Conservation (phyloP, 2,113 vertebrate genomes). For the Tretioscincus oriximinensis region DNA sequence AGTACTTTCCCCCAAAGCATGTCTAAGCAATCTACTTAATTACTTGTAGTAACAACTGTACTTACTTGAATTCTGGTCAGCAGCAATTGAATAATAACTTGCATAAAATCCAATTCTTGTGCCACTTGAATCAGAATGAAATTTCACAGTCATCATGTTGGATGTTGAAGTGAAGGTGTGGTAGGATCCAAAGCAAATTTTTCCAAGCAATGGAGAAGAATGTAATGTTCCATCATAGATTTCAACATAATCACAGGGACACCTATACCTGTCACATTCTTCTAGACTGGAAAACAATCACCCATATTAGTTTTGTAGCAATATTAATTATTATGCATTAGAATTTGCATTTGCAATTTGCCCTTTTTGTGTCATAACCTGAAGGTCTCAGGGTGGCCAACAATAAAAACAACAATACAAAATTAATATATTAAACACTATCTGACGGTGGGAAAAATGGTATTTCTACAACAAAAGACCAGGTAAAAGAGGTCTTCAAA, state of each 20-base stretch:
- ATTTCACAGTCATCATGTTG: constrained; percentile 69
- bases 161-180: constrained; percentile 44
- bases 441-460: no score
- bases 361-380: not conserved
- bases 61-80: constrained; percentile 60
- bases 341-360: not conserved
- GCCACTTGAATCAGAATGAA: constrained; percentile 39
- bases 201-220: constrained; percentile 49
- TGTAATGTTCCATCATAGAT: constrained; percentile 61
- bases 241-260: constrained; percentile 62
- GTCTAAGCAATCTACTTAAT: no score
- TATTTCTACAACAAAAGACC: no score
- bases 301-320: not conserved
- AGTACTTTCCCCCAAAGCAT: no score
- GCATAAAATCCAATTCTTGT: constrained; percentile 57
- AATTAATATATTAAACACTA: no score
- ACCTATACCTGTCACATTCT: constrained; percentile 26
- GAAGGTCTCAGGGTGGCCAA: not conserved
- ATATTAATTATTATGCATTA: not conserved
- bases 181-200: constrained; percentile 47
- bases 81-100: constrained; percentile 39
- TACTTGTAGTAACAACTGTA: constrained; percentile 5
- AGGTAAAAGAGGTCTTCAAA: no score
- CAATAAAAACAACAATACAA: not conserved
- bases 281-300: constrained; percentile 55